Base-by-base conservation (phyloP, 35 echinoderm and acorn worm genomes). In the Ophioderma brevispina region DNA sequence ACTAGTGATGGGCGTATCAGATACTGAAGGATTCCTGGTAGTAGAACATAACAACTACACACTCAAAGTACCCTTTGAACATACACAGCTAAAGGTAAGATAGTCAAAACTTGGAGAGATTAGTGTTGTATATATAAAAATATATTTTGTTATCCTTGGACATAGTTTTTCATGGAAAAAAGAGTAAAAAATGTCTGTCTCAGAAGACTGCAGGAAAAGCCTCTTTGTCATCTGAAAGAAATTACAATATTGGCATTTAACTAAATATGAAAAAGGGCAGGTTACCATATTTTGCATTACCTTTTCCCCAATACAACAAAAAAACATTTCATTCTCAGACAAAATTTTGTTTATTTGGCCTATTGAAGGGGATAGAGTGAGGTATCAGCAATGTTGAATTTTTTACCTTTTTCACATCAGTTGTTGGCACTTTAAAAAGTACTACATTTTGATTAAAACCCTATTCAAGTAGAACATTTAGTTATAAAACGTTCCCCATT, bases 1-100 rank as follows among this genome's bases (percentile, higher is more conserved):
- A 86, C 77, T 90, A 64, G 92, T 94, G 1, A 87, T 85, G 36
- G 92, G 92, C 28, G 87, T 90, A 35, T 86, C 75, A n/a, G 42
- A 38, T 13, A 90, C 70, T 19, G 52, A 79, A 39, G 88, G 83
- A 13, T 78, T 86, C 14, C 76, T 94, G 17, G 85, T 94, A n/a
- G 88, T 94, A 10, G 87, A 94, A 31, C 82, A 90, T 32, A 90
- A 90, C 21, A 86, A 80, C 76, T 80, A 77, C 35, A 84, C 83
- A 13, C 40, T 94, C 39, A 81, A 94, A 32, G 92, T 94, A 23
- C 92, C 92, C 70, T 77, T 79, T 35, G 41, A 87, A 35, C 79
- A 86, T 37, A 94, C 88, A 19, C 64, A 80, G 13, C 35, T 87
- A 25, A 84, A 94, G 87, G 92, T 94, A 80, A 86, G 82, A 41